Base-by-base conservation (phyloP, 2,113 vertebrate genomes). In the Abramis brama region DNA sequence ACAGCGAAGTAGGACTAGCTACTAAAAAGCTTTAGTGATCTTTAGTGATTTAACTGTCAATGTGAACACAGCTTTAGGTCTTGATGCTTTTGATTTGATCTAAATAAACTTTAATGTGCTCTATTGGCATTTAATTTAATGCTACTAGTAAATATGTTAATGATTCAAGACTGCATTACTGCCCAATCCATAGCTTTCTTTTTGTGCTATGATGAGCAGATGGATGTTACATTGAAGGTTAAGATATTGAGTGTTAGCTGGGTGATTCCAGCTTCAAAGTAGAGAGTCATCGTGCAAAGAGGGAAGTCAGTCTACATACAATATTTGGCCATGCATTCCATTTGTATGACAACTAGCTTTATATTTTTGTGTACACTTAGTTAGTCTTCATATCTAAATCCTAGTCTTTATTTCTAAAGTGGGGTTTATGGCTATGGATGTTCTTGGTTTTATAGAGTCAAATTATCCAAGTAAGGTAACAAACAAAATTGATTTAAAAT, bases 221-320 rank as follows among this genome's bases (percentile, higher is more conserved):
- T 70, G 33, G 30, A 70, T 70, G 66, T 21, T 19, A 70, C 66
- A 70, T 36, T 70, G 33, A 36, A 70, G 19, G 66, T 70, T 17
- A 70, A 39, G 17, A 39, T 70, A 36, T 39, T 39, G 66, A 36
- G 1, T 70, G 62, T 66, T 66, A 66, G 62, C 62, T 30, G 17
- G 19, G 30, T 70, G 66, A 70, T 39, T 70, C 66, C 30, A 70
- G 33, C 66, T 70, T 39, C 66, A 70, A 70, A 70, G 33, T 21
- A 39, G 30, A 36, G 7, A 36, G 30, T 70, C 66, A 70, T 36
- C 66, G 39, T 70, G 8, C 33, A 70, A 70, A 70, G 30, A 36
- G 17, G 19, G 66, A 43, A 43, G 43, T 43, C 8, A 9, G 43
- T 9, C 8, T 43, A 43, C 43, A 43, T 43, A 2, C 43, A 43